Evolutionary conservation across 1,140 invertebrate species (phyloP), one percentile per base, ranked within the genome.

Genomic region (Globodera rostochiensis): DNA sequence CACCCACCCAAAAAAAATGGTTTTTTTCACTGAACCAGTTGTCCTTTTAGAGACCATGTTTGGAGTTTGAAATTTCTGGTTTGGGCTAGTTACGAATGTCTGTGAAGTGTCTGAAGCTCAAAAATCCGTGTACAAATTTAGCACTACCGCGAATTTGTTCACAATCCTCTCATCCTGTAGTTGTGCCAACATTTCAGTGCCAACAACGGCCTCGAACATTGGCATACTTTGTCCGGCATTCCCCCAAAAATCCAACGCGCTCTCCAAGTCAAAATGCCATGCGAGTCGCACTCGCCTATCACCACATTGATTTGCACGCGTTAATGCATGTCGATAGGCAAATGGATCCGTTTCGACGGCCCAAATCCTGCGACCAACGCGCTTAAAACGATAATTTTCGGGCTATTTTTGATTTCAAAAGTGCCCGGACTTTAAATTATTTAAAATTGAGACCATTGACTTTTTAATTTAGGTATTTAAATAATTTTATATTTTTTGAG

Each of bases 251-350:
- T 81, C 64, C 7, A 89, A 15, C 60, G 86, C 80, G 36, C 73
- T 75, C n/a, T 76, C 15, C n/a, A 86, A 66, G 25, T 50, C 69
- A 1, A 21, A 46, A 49, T 86, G 66, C 84, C 86, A 86, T 6
- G 57, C 74, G 49, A 84, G 86, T 15, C 80, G 80, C 50, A 85
- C 70, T 15, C 77, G 50, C 64, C 47, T n/a, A 67, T 86, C 88
- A 57, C 83, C 82, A 8, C 64, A 45, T 11, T 75, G 75, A 74
- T 87, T 89, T 7, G 88, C 87, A 67, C 84, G 84, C 9, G 85
- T 88, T 36, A 90, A 73, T n/a, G 85, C 83, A 15, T 85, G 80
- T 64, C 86, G 80, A 81, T 85, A 89, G 69, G 73, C 86, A 53
- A 82, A 83, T n/a, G 87, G 83, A 67, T 88, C 82, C 7, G 60